phyloP scores from a whole-genome alignment of 2,113 vertebrate genomes.

The Serinus canaria region DNA sequence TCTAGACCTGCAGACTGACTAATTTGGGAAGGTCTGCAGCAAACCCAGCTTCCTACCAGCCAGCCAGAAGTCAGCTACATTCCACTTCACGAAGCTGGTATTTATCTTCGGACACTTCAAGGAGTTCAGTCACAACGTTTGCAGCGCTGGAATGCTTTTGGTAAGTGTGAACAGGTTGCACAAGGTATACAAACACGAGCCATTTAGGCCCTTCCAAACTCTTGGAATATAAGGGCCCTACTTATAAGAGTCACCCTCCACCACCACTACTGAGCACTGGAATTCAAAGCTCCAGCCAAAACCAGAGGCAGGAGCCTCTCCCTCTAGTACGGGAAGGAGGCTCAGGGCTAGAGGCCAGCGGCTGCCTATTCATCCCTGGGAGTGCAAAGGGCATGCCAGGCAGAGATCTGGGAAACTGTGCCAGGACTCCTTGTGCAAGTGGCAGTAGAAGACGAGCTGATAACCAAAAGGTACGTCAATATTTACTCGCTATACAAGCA shows the following conservation, averaged over 20 bases:
- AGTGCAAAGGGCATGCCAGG: background rate
- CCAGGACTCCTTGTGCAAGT: constrained; percentile 22
- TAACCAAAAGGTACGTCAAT: constrained; percentile 37
- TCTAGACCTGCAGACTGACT: background rate
- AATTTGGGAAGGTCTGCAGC: background rate
- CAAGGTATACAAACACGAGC: background rate
- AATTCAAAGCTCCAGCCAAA: background rate
- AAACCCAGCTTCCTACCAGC: background rate
- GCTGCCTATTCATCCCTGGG: background rate
- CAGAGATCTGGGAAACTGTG: background rate
- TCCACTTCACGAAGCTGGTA: background rate
- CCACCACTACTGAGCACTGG: background rate
- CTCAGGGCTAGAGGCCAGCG: background rate
- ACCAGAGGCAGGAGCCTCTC: constrained; percentile 9
- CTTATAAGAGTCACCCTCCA: background rate
- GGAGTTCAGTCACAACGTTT: background rate
- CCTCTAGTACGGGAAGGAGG: background rate
- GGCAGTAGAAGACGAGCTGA: background rate
- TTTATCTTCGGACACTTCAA: background rate
- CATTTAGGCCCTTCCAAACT: background rate
- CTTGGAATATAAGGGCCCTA: background rate
- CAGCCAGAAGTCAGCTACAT: background rate
- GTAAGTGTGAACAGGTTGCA: background rate
- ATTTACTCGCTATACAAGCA: background rate
- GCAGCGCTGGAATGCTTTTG: accelerated